Evolutionary conservation across 2,113 vertebrate species (phyloP).

Genomic region (Baryphthengus martii): DNA sequence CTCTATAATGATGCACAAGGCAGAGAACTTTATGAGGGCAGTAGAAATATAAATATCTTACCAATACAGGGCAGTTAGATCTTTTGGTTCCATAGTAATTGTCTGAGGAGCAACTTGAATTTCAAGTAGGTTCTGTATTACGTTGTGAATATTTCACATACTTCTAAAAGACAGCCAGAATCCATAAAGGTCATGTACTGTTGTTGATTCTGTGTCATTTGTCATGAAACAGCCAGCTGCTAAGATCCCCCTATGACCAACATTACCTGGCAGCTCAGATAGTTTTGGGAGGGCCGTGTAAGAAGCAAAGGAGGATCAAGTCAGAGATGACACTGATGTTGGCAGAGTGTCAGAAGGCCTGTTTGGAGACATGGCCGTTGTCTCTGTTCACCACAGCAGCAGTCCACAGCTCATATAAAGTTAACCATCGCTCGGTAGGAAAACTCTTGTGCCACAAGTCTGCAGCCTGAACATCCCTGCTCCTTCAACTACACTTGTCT

Average conservation of each 20-base stretch:
- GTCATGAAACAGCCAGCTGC: constrained; percentile 61
- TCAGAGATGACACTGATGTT: neutral
- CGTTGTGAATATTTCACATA: constrained; percentile 63
- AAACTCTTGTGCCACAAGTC: neutral
- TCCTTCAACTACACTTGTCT: neutral
- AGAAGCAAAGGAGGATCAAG: constrained; percentile 46
- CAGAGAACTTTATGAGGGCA: constrained; percentile 54
- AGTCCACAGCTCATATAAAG: neutral
- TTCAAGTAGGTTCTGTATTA: constrained; percentile 61
- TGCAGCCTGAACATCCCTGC: neutral
- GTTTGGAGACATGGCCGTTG: neutral
- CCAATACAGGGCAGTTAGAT: constrained; percentile 40
- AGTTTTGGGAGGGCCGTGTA: constrained; percentile 24
- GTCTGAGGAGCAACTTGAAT: constrained; percentile 67
- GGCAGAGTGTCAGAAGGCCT: constrained; percentile 12
- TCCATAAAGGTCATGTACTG: constrained; percentile 63
- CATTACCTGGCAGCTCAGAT: constrained; percentile 53
- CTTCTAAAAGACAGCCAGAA: constrained; percentile 61
- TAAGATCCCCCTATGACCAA: constrained; percentile 58
- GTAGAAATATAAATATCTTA: constrained; percentile 63
- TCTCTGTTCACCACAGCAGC: neutral
- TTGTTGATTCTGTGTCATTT: constrained; percentile 66
- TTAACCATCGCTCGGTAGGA: neutral
- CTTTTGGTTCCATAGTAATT: constrained; percentile 59
- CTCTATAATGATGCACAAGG: constrained; percentile 43